Evolutionary conservation across 2,113 vertebrate species (phyloP).

Genomic region (Lasiurus cinereus): DNA sequence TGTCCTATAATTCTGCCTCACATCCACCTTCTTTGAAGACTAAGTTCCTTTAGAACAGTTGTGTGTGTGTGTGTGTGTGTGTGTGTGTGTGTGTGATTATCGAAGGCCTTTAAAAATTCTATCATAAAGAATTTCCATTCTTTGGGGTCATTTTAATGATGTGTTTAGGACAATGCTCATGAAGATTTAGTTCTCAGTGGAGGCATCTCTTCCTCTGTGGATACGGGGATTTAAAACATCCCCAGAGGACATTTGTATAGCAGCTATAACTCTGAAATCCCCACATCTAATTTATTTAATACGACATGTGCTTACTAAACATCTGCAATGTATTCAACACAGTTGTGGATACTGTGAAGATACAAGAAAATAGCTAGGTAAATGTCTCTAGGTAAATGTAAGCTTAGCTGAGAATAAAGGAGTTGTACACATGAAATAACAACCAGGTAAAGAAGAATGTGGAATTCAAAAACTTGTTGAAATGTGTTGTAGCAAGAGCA

Average conservation of each 20-base stretch:
- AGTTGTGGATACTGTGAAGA: not conserved
- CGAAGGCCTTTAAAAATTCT: not conserved
- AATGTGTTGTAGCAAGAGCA: not conserved
- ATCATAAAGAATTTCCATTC: not conserved
- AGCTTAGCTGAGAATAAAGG: constrained; percentile 7
- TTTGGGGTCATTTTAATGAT: not conserved
- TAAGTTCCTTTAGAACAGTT: not conserved
- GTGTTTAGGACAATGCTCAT: not conserved
- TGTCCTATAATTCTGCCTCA: not conserved
- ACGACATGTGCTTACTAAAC: not conserved
- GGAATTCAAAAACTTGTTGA: not conserved
- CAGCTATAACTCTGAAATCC: constrained; percentile 3
- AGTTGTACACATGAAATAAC: not conserved
- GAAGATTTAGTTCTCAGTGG: constrained; percentile 23
- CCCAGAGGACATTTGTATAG: not conserved
- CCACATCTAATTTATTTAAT: constrained; percentile 13
- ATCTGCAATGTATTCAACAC: not conserved
- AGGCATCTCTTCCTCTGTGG: not conserved
- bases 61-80: too few species aligned
- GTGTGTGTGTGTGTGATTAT: not conserved
- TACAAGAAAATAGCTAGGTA: not conserved
- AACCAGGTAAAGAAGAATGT: not conserved
- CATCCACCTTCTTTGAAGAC: not conserved
- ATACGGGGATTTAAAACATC: not conserved
- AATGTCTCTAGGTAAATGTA: not conserved